Evolutionary conservation across 2,797 vertebrate genomes (phyloP), one percentile per base, ranked within the genome.

Genomic region (Trachops cirrhosus): DNA sequence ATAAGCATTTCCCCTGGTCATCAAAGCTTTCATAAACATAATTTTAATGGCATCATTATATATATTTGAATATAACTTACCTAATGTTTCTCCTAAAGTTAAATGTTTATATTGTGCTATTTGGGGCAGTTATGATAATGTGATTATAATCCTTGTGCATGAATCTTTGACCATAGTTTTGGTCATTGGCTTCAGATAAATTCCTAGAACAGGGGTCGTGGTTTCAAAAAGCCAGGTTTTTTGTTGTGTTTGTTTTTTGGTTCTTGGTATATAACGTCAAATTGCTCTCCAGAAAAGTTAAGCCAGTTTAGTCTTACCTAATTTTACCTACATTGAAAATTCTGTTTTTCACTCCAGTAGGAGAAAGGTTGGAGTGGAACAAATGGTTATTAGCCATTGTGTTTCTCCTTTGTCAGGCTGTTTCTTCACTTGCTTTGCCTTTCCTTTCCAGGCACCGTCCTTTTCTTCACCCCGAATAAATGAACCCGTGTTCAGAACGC

Each of bases 101-200:
- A 86, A 87, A 37, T 62, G 39, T 89, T 92, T 88, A 59, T 48
- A 9, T 57, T 78, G 82, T 86, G 32, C 52, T 77, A 78, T n/a
- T 94, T 96, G 74, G 52, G 74, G n/a, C 41, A 21, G 10, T 85
- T 86, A 44, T 75, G 59, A 71, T 91, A 37, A 86, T 79, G 15
- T 90, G 39, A n/a, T 46, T 59, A 71, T 83, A 48, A 89, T 78
- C 22, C 9, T 78, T 68, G 22, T 48, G 34, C 64, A 80, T 89
- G 78, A 87, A 79, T 83, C 54, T 86, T 95, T 94, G 62, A n/a
- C 77, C 19, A 46, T 85, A 59, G 85, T 93, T 97, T 68, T 90
- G 52, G 89, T 93, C 19, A 89, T 94, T 82, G 92, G 59, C 77
- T 93, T 78, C 87, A 50, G 39, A 64, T 73, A 89, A 90, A 73